Evolutionary conservation across 2,797 vertebrate species (phyloP).

Genomic region (Gephyroberyx darwinii): DNA sequence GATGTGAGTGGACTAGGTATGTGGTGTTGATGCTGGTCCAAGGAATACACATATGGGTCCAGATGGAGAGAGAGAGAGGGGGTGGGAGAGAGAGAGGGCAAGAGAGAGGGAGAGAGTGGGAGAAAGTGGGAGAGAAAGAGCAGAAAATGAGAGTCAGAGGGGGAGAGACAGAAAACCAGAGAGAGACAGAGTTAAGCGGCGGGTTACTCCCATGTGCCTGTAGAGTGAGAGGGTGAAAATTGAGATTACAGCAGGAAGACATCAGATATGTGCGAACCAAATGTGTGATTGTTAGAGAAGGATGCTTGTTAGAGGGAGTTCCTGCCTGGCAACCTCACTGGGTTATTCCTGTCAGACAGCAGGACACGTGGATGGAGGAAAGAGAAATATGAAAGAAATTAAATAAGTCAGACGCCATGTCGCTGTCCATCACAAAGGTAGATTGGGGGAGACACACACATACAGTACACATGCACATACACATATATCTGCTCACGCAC

Average conservation of each 20-base stretch:
- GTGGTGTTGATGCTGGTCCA: neutral
- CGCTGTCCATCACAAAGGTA: neutral
- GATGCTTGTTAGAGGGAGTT: neutral
- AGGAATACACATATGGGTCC: slow-evolving; percentile 2
- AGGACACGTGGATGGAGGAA: neutral
- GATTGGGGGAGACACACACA: too few relatives aligned
- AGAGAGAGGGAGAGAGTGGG: too few relatives aligned
- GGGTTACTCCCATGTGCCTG: slow-evolving; percentile 12
- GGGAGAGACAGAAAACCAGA: neutral
- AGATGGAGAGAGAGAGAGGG: slow-evolving; percentile 2
- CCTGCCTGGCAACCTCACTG: slow-evolving; percentile 31
- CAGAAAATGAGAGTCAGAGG: neutral
- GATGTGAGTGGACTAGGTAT: neutral
- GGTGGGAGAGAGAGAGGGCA: neutral
- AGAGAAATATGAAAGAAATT: neutral
- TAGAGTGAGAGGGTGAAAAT: neutral
- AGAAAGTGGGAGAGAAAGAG: too few relatives aligned
- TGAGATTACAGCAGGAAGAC: slow-evolving; percentile 16
- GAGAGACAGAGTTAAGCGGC: neutral
- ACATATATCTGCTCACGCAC: too few relatives aligned
- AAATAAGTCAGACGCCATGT: neutral
- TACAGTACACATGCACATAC: too few relatives aligned
- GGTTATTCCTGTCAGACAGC: too few relatives aligned
- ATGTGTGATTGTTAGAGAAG: slow-evolving; percentile 6
- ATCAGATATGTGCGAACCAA: slow-evolving; percentile 11